A percentile compares a stretch with the other conserved stretches of the same genome.
These are phyloP conservation scores for Gallinago nigripennis DNA, from an alignment of 2,797 vertebrate species.

Conservation along the genomic window DNA sequence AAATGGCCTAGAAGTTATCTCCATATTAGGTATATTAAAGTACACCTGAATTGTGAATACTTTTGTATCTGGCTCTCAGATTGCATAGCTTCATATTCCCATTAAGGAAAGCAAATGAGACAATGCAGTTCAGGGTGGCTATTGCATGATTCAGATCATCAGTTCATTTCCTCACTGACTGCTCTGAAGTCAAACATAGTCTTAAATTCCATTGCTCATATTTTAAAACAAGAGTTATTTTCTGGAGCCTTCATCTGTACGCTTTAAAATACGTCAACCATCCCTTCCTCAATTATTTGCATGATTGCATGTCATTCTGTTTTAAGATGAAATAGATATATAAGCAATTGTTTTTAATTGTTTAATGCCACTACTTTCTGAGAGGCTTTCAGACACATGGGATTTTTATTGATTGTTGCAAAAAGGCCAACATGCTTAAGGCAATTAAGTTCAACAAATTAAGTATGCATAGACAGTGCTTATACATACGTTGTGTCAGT, in stretches of 20 bases:
- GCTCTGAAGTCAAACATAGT: not conserved
- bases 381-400: not conserved
- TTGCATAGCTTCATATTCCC: not conserved
- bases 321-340: not conserved
- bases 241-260: not conserved
- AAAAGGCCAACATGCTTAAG: not conserved
- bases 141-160: constrained; percentile 1
- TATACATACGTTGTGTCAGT: not conserved
- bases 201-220: not conserved
- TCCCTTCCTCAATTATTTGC: not conserved
- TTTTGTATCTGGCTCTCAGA: not conserved
- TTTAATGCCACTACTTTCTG: not conserved
- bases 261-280: not conserved
- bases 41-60: not conserved
- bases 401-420: not conserved
- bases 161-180: constrained; percentile 8
- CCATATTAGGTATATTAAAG: not conserved
- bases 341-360: not conserved
- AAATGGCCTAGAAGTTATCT: not conserved
- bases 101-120: constrained; percentile 15
- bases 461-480: not conserved
- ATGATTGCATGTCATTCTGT: not conserved
- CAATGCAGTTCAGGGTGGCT: not conserved
- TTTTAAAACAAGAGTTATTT: not conserved
- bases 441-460: not conserved